Base-by-base conservation (phyloP, 2,888 invertebrate genomes). In the Leptinotarsa rubiginosa region DNA sequence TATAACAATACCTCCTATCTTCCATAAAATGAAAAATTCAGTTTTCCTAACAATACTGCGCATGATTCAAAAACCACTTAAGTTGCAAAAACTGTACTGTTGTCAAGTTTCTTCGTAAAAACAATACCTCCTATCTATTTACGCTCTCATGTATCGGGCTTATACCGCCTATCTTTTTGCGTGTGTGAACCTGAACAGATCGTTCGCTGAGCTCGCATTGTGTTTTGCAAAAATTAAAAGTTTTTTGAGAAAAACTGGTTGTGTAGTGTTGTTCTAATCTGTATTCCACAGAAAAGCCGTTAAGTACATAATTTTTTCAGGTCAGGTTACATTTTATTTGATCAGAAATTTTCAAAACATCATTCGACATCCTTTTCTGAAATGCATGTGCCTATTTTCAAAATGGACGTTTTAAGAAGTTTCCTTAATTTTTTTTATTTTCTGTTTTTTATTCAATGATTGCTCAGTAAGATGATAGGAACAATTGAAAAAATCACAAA, bases 181-280 rank as follows among this genome's bases (percentile, higher is more conserved):
- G 31, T 59, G 59, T n/a, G 59, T 59, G 59, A 59, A 59, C 59
- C 59, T 59, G 59, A 59, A 59, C 22, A 59, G 59, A 59, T 59
- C 59, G 59, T 59, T 59, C 59, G 59, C 59, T 59, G 18, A 59
- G 59, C 59, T 59, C 59, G 59, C 59, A 59, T n/a, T 59, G 2
- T 59, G 20, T 59, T 59, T 18, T 22, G 18, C 59, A 59, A 18
- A 22, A 59, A 20, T 59, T n/a, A 59, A n/a, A 59, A 59, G 59
- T 59, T 59, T 59, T 59, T 59, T 59, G 18, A 7, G 18, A 59
- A 20, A 59, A 59, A 16, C n/a, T n/a, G 59, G 7, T 59, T 59
- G 59, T 15, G 59, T 59, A 20, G 59, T 59, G 18, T 59, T 20
- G 4, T 59, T 59, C 59, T 59, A 10, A 59, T 59, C 59, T 59